A percentile compares a stretch with the other conserved stretches of the same genome.
Evolutionary conservation across 2,113 vertebrate genomes (phyloP).

Genomic region (Odontesthes bonariensis): DNA sequence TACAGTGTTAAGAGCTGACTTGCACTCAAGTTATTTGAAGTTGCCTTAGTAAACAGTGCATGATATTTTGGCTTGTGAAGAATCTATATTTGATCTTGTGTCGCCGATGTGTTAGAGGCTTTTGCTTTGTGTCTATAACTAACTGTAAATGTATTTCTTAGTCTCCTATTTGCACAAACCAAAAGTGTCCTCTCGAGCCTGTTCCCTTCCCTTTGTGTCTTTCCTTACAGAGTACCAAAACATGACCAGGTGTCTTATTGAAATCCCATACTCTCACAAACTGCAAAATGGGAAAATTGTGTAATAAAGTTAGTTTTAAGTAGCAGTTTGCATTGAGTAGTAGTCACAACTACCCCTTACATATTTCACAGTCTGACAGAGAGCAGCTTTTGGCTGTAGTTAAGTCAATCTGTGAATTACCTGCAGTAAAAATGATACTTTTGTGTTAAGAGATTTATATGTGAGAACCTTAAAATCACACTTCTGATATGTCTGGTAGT

Average conservation of each 20-base stretch:
- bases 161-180: constrained; percentile 81
- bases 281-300: constrained; percentile 8
- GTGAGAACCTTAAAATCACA: not conserved
- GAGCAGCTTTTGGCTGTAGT: not conserved
- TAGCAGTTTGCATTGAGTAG: constrained; percentile 24
- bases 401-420: too few relatives aligned
- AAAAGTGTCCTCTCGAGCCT: constrained; percentile 78
- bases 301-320: constrained; percentile 11
- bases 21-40: constrained; percentile 55
- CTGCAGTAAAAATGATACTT: not conserved
- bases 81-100: constrained; percentile 61
- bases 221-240: constrained; percentile 20
- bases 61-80: constrained; percentile 67
- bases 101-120: constrained; percentile 50
- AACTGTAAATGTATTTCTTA: constrained; percentile 43
- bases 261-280: not conserved
- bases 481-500: too few relatives aligned
- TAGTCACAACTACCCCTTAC: constrained; percentile 9
- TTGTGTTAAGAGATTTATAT: constrained; percentile 6
- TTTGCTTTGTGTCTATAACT: constrained; percentile 63
- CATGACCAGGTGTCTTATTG: not conserved
- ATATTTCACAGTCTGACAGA: constrained; percentile 13
- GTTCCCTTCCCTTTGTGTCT: constrained; percentile 53
- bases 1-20: constrained; percentile 52
- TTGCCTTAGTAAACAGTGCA: constrained; percentile 78